Conservation (phyloP, 2,113 vertebrate species). For the Chloebia gouldiae region DNA sequence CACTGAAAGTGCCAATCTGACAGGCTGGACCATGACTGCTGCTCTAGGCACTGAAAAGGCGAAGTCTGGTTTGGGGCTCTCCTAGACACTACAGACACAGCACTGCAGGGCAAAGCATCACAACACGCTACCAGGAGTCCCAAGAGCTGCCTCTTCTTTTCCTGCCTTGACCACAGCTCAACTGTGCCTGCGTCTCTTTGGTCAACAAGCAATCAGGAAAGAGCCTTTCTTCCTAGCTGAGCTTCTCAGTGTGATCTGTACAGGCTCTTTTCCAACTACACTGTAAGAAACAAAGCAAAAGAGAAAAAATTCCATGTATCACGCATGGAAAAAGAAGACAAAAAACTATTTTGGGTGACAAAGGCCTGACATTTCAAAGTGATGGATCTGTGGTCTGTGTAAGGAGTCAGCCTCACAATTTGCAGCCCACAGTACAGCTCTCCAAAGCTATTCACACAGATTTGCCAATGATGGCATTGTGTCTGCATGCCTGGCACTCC, state of each 20-base stretch:
- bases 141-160: neutral
- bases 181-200: neutral
- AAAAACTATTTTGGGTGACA: constrained; percentile 41
- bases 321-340: neutral
- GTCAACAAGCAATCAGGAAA: neutral
- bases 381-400: constrained; percentile 35
- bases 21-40: neutral
- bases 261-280: neutral
- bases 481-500: neutral
- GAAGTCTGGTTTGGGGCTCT: neutral
- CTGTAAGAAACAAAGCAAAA: neutral
- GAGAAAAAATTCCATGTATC: neutral
- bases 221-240: neutral
- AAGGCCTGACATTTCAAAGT: constrained; percentile 43
- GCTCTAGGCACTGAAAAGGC: neutral
- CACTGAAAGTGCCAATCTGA: neutral
- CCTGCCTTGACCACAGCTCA: neutral
- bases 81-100: neutral
- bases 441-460: neutral
- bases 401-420: constrained; percentile 18
- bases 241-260: neutral
- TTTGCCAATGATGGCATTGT: neutral
- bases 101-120: neutral
- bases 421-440: constrained; percentile 25
- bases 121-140: neutral